Conservation (phyloP, 2,888 invertebrate genomes). For the Creontiades dilutus region DNA sequence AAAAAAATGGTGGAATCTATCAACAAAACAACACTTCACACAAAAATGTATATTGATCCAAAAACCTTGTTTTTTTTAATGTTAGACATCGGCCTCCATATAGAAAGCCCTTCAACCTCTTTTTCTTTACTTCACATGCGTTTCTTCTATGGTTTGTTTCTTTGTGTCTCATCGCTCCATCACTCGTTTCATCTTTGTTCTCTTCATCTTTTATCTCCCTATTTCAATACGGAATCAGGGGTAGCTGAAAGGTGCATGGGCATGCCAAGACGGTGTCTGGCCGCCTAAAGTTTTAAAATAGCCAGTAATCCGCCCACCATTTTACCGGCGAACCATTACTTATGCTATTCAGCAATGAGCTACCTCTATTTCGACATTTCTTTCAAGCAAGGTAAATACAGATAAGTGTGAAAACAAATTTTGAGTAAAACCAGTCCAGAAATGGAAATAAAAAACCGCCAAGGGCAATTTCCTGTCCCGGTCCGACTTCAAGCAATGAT, state of each 20-base stretch:
- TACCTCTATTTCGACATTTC: no score
- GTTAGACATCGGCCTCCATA: neutral
- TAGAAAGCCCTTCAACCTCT: neutral
- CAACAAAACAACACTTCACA: neutral
- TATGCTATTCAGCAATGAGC: no score
- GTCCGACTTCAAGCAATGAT: no score
- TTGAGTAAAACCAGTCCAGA: no score
- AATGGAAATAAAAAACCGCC: no score
- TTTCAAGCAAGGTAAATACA: no score
- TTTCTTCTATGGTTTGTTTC: slow-evolving; percentile 15
- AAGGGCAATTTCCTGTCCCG: no score
- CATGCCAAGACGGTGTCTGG: no score
- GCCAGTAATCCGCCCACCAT: no score
- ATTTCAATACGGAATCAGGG: neutral
- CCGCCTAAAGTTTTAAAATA: no score
- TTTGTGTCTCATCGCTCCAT: neutral
- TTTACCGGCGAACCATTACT: no score
- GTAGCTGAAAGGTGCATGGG: neutral
- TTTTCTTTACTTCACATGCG: neutral
- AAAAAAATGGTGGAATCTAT: neutral
- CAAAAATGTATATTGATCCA: neutral
- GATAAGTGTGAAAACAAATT: no score
- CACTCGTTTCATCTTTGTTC: neutral
- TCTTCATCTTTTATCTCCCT: neutral
- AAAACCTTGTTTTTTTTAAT: neutral